Conservation (phyloP, 2,797 vertebrate genomes). For the Aselliscus stoliczkanus region DNA sequence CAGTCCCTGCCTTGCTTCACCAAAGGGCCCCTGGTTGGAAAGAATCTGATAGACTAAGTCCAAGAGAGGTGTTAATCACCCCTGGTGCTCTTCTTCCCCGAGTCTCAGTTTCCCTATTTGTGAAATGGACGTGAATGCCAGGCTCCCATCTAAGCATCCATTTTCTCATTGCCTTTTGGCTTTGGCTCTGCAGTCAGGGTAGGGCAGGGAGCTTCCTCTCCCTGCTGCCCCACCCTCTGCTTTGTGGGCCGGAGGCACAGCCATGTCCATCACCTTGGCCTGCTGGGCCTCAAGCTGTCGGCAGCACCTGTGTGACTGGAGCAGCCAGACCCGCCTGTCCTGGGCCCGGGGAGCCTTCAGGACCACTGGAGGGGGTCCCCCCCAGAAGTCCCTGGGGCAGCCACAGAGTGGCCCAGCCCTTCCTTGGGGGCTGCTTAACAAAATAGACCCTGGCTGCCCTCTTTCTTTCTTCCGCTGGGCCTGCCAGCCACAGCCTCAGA, state of each 20-base stretch:
- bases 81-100: not conserved
- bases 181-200: not conserved
- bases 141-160: not conserved
- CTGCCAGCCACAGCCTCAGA: not conserved
- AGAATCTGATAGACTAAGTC: not conserved
- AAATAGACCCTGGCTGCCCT: not conserved
- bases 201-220: not conserved
- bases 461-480: not conserved
- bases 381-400: not conserved
- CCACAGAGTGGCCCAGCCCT: not conserved
- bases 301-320: slow-evolving; percentile 40
- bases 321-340: not conserved
- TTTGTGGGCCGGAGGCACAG: slow-evolving; percentile 40
- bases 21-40: not conserved
- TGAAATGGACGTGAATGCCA: not conserved
- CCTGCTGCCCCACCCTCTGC: not conserved
- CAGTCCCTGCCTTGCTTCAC: fast-evolving
- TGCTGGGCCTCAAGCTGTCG: slow-evolving; percentile 71
- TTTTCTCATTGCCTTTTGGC: not conserved
- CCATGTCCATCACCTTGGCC: not conserved
- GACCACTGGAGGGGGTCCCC: not conserved
- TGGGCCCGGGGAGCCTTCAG: not conserved
- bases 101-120: not conserved
- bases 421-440: not conserved
- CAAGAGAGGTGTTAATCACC: fast-evolving